Conservation (phyloP, 2,888 invertebrate genomes). For the Pilophorus perplexus region DNA sequence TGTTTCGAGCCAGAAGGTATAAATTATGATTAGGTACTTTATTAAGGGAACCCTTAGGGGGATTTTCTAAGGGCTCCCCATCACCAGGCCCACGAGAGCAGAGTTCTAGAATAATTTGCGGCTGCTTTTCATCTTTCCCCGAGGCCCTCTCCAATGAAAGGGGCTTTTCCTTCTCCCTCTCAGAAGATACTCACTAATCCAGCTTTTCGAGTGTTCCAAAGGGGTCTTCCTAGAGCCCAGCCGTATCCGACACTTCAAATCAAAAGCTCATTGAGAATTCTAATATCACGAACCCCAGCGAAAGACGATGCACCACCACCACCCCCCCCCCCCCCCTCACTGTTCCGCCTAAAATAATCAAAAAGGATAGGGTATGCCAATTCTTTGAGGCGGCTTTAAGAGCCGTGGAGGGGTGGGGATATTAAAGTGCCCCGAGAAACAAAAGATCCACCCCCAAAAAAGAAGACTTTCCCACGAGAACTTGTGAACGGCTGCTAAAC, state of each 20-base stretch:
- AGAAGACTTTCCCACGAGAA: too few species aligned
- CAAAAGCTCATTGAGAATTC: background rate
- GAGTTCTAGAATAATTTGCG: background rate
- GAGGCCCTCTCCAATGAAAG: background rate
- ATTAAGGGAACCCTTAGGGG: background rate
- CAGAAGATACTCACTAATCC: constrained; percentile 11
- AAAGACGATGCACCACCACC: background rate
- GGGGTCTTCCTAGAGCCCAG: background rate
- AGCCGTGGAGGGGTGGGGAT: too few species aligned
- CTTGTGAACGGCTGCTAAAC: too few species aligned
- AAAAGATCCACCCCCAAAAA: too few species aligned
- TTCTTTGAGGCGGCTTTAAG: too few species aligned
- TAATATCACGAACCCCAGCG: background rate
- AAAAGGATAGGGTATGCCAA: too few species aligned
- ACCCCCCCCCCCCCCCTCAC: too few species aligned
- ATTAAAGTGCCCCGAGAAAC: too few species aligned
- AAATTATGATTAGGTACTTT: background rate
- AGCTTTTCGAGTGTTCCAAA: background rate
- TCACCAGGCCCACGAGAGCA: background rate
- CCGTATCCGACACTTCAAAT: background rate
- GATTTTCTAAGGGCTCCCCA: background rate
- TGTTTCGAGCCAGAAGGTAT: background rate
- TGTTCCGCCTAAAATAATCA: too few species aligned
- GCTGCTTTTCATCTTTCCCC: background rate
- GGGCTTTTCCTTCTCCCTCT: too few species aligned